Evolutionary conservation across 2,888 invertebrate species (phyloP).

Genomic region (Pogonocherus hispidulus): DNA sequence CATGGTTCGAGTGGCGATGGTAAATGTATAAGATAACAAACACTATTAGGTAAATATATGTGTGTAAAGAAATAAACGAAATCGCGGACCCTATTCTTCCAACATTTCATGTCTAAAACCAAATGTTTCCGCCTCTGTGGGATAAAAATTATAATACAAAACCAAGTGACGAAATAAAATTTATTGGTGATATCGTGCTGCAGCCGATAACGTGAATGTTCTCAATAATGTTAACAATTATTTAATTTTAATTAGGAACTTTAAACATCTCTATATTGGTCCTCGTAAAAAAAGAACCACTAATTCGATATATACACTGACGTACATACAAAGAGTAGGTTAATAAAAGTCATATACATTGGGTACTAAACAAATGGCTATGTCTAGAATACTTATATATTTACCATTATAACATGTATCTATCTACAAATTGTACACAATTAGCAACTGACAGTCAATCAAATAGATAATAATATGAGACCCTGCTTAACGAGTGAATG

Average conservation of each 20-base stretch:
- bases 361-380: slow-evolving; percentile 60
- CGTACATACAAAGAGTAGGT: slow-evolving; percentile 54
- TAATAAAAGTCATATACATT: slow-evolving; percentile 61
- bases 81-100: slow-evolving; percentile 63
- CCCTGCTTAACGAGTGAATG: slow-evolving; percentile 69
- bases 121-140: slow-evolving; percentile 46
- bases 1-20: slow-evolving; percentile 29
- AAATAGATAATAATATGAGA: slow-evolving; percentile 68
- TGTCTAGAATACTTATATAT: slow-evolving; percentile 53
- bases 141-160: slow-evolving; percentile 41
- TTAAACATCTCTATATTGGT: slow-evolving; percentile 66
- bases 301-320: slow-evolving; percentile 52
- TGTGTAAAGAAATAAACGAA: slow-evolving; percentile 51
- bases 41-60: slow-evolving; percentile 53
- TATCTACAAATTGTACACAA: slow-evolving; percentile 63
- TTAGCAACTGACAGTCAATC: slow-evolving; percentile 65
- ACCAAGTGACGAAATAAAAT: slow-evolving; percentile 41
- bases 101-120: slow-evolving; percentile 55
- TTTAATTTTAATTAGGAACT: slow-evolving; percentile 64
- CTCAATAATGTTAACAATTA: slow-evolving; percentile 56
- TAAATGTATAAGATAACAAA: slow-evolving; percentile 33
- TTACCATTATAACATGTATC: slow-evolving; percentile 56
- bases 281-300: slow-evolving; percentile 62
- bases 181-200: slow-evolving; percentile 29
- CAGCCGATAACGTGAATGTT: slow-evolving; percentile 37